Evolutionary conservation across 37 sponge, comb jelly and placozoan species (phyloP).

Genomic region (Diacarnus erythraeanus): DNA sequence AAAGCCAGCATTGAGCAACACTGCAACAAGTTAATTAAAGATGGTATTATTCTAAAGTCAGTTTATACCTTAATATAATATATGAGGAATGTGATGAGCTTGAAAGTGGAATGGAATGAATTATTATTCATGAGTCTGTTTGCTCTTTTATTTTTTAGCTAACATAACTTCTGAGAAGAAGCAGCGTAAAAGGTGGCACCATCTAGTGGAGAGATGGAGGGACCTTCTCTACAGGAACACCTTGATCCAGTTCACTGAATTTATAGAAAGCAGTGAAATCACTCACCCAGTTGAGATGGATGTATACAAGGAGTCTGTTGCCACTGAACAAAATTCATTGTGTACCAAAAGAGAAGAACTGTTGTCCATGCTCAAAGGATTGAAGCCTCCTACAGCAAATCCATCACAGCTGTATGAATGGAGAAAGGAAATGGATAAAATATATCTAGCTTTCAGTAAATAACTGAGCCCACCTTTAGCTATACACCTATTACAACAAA

Average conservation of each 20-base stretch:
- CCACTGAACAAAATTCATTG: constrained; percentile 10
- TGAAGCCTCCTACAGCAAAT: constrained; percentile 46
- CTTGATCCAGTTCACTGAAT: constrained; percentile 28
- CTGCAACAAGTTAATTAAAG: too few species aligned
- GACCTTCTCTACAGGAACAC: constrained; percentile 13
- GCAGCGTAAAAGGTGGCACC: constrained; percentile 23
- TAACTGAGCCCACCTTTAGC: background rate
- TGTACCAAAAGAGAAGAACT: constrained; percentile 12
- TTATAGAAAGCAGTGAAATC: constrained; percentile 37
- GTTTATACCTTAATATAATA: too few species aligned
- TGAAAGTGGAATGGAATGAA: too few species aligned
- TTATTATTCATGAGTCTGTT: too few species aligned
- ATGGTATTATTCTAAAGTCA: too few species aligned
- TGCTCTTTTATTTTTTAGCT: constrained; percentile 21
- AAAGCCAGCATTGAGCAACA: too few species aligned
- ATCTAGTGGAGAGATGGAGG: constrained; percentile 31
- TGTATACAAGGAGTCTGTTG: constrained; percentile 14
- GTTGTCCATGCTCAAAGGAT: background rate
- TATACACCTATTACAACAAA: background rate
- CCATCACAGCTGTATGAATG: constrained; percentile 43
- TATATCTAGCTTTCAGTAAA: constrained; percentile 44
- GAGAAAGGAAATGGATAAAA: constrained; percentile 9
- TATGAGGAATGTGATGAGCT: too few species aligned
- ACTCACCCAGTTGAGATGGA: constrained; percentile 16
- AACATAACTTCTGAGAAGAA: constrained; percentile 30